A percentile compares a stretch with the other conserved stretches of the same genome.
These are phyloP conservation scores for Lophura nycthemera DNA, from an alignment of 2,113 vertebrate genomes.

Conservation along the genomic window DNA sequence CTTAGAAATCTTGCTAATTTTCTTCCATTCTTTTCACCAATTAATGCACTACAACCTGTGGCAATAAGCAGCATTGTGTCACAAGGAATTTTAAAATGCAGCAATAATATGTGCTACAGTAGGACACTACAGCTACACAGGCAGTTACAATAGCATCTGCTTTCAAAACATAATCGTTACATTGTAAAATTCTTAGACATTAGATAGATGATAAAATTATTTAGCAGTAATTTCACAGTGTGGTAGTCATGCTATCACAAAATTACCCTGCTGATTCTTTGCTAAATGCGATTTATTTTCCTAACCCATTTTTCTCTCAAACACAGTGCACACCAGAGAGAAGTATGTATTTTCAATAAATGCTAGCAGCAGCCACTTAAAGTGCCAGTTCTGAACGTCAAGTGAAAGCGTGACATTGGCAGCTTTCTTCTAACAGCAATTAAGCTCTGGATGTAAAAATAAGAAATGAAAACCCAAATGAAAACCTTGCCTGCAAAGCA, in stretches of 20 bases:
- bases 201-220: background rate
- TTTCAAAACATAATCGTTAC: background rate
- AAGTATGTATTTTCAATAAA: background rate
- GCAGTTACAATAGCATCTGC: background rate
- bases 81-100: conserved; percentile 1
- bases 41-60: background rate
- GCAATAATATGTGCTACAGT: background rate
- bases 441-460: background rate
- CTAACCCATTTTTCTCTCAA: background rate
- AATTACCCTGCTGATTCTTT: background rate
- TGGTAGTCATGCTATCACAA: background rate
- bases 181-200: background rate
- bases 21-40: background rate
- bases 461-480: background rate
- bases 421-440: background rate
- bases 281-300: background rate
- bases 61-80: background rate
- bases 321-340: background rate
- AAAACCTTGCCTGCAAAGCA: background rate
- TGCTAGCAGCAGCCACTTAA: background rate
- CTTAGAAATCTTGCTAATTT: background rate
- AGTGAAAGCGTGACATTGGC: background rate
- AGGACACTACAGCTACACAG: background rate
- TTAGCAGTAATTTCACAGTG: background rate
- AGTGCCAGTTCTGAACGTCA: background rate